These are phyloP conservation scores for Sterna hirundo DNA, from an alignment of 2,113 vertebrate species.

Conservation along the genomic window DNA sequence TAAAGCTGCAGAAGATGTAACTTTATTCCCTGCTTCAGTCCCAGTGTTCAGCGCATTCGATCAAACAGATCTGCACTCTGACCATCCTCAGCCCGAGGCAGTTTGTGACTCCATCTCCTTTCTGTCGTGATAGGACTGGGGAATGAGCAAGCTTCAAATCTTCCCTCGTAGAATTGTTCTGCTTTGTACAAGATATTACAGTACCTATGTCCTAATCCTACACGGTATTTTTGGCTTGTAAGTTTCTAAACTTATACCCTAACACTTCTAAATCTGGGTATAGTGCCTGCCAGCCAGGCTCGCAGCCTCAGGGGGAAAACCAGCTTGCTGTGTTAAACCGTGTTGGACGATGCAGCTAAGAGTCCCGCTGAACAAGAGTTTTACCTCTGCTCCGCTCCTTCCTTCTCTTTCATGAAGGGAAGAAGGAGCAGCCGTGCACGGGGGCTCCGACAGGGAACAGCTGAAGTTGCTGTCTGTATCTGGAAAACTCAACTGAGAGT, in stretches of 20 bases:
- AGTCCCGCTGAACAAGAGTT: neutral
- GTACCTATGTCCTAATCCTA: neutral
- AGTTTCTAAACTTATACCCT: neutral
- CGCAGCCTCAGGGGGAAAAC: neutral
- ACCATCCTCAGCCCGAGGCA: neutral
- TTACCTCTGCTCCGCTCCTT: neutral
- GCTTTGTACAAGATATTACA: neutral
- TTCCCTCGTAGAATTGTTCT: neutral
- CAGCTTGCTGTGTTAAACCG: neutral
- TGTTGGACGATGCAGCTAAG: neutral
- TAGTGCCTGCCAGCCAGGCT: neutral
- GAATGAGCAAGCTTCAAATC: neutral
- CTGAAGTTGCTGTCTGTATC: neutral
- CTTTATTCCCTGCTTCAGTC: neutral
- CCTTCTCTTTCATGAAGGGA: neutral
- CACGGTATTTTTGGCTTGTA: neutral
- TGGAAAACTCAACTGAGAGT: neutral
- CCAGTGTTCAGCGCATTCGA: neutral
- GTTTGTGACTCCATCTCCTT: neutral
- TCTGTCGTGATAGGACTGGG: rapidly evolving
- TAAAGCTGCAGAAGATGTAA: neutral
- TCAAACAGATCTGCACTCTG: neutral
- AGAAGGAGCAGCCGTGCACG: neutral
- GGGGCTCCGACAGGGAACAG: neutral
- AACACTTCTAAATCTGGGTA: neutral